Evolutionary conservation across 2,888 invertebrate species (phyloP).

Genomic region (Perdita meconis): DNA sequence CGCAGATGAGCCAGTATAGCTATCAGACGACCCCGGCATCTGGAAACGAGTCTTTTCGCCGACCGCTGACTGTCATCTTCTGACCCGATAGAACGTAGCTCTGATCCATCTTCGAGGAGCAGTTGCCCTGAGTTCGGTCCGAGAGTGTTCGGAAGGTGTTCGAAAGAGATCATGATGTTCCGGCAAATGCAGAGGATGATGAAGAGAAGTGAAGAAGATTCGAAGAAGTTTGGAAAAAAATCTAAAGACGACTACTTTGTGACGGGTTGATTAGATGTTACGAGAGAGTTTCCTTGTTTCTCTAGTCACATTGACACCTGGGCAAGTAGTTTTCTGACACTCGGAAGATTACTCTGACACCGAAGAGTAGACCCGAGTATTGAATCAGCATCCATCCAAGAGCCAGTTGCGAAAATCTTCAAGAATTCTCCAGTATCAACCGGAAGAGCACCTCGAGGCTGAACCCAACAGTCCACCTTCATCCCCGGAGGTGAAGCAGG

Average conservation of each 20-base stretch:
- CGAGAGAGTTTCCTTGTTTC: no score
- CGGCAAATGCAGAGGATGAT: no score
- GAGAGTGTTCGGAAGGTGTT: conserved; percentile 6
- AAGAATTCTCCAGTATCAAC: not conserved
- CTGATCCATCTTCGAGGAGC: conserved; percentile 70
- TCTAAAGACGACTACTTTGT: no score
- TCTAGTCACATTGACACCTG: no score
- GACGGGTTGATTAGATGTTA: no score
- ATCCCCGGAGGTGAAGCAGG: conserved; percentile 12
- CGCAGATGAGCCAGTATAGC: conserved; percentile 89
- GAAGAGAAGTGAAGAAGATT: no score
- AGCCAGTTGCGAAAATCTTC: not conserved
- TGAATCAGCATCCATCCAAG: no score
- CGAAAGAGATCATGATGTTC: no score
- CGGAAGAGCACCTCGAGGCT: not conserved
- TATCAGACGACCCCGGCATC: conserved; percentile 86
- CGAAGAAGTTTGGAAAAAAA: no score
- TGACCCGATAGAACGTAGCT: conserved; percentile 88
- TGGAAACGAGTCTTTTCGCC: conserved; percentile 88
- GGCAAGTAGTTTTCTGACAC: no score
- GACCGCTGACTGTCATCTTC: conserved; percentile 92
- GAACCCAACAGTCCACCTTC: not conserved
- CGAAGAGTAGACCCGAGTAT: no score
- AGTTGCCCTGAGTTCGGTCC: conserved; percentile 40
- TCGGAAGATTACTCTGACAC: no score